Conservation (phyloP, 2,888 invertebrate species). For the Zelleria hepariella region DNA sequence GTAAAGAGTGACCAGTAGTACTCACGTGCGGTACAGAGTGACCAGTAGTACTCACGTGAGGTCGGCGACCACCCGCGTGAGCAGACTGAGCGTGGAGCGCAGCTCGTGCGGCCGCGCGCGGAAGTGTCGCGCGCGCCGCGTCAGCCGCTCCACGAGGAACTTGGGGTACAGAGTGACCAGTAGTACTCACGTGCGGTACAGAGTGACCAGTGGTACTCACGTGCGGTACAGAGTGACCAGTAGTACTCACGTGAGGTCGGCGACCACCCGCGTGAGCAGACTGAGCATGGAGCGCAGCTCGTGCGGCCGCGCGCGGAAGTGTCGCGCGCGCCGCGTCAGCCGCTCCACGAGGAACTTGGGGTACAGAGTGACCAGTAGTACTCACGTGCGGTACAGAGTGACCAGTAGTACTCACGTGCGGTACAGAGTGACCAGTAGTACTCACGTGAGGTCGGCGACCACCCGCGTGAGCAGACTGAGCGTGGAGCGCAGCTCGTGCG, state of each 20-base stretch:
- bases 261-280: slow-evolving; percentile 93
- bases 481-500: slow-evolving; percentile 84
- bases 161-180: slow-evolving; percentile 88
- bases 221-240: too few species aligned
- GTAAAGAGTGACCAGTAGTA: too few species aligned
- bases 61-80: slow-evolving; percentile 95
- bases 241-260: slow-evolving; percentile 95
- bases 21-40: too few species aligned
- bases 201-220: too few species aligned
- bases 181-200: too few species aligned
- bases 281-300: slow-evolving; percentile 90
- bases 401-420: too few species aligned
- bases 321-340: slow-evolving; percentile 80
- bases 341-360: slow-evolving; percentile 91
- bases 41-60: slow-evolving; percentile 95
- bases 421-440: too few species aligned
- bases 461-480: slow-evolving; percentile 95
- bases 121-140: slow-evolving; percentile 79
- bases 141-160: slow-evolving; percentile 87
- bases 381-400: too few species aligned
- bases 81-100: slow-evolving; percentile 90
- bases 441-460: slow-evolving; percentile 96
- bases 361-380: too few species aligned
- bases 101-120: slow-evolving; percentile 75
- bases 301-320: slow-evolving; percentile 74